These are phyloP conservation scores for Bembecia ichneumoniformis DNA, from an alignment of 2,888 invertebrate genomes.

Conservation along the genomic window DNA sequence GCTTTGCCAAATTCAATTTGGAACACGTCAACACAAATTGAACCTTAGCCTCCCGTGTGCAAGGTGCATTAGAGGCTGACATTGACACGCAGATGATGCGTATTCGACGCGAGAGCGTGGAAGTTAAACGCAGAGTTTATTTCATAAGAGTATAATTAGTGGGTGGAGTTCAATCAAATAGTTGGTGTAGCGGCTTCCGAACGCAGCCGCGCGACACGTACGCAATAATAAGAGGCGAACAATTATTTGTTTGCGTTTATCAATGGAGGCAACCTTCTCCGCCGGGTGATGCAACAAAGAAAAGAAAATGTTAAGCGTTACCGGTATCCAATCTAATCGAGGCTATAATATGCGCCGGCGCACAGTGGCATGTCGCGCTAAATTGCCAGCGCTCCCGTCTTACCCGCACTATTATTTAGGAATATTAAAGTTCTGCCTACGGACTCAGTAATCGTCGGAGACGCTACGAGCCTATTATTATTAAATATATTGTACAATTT, in stretches of 20 bases:
- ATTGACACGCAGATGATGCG: constrained; percentile 7
- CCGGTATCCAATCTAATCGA: no score
- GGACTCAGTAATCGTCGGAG: constrained; percentile 14
- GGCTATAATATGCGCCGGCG: not conserved
- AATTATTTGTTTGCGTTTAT: constrained; percentile 1
- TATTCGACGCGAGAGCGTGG: constrained; percentile 10
- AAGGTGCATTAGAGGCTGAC: not conserved
- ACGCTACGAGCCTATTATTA: not conserved
- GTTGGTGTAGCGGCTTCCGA: constrained; percentile 32
- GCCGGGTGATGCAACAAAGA: no score
- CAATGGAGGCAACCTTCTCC: no score
- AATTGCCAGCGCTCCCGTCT: constrained; percentile 29
- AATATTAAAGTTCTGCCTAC: constrained; percentile 30
- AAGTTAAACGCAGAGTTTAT: constrained; percentile 64
- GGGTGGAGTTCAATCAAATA: constrained; percentile 66
- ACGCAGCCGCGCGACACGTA: not conserved
- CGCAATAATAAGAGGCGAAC: constrained; percentile 2
- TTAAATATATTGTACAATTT: no score
- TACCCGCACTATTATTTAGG: constrained; percentile 39
- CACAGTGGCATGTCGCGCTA: constrained; percentile 20
- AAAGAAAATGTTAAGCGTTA: no score
- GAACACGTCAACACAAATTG: not conserved
- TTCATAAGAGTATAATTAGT: constrained; percentile 71
- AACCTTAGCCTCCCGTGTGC: not conserved
- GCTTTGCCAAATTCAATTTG: constrained; percentile 15